Evolutionary conservation across 2,888 invertebrate genomes (phyloP), one percentile per base, ranked within the genome.

Genomic region (Tenthredo amoena): DNA sequence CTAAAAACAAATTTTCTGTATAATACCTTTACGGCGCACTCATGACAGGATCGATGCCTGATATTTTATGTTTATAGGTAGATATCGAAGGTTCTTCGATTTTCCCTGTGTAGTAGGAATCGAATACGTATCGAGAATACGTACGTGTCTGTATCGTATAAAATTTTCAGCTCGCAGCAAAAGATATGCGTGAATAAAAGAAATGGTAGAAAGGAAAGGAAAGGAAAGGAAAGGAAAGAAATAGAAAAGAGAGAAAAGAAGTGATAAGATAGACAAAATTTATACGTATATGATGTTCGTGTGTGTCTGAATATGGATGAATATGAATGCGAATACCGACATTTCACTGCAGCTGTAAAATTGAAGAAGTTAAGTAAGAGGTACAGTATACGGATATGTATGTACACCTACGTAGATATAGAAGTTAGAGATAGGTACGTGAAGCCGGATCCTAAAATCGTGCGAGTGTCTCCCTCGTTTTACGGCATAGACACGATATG

Each of bases 81-180:
- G 62, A 26, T 62, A 62, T 62, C 62, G 26, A 62, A 62, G 62
- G 12, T 12, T 62, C 62, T 62, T 26, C 26, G 26, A 26, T 62
- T 62, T 62, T 62, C 10, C 12, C 26, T 12, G 21, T 12, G 26
- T 12, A 62, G 15, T 47, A 47, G 12, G 47, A 47, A n/a, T n/a
- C 47, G 47, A 3, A 47, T 47, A 10, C 10, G 2, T 43, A 4
- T 47, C 12, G 43, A 43, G 12, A 0, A 47, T 15, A 15, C 12
- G 4, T 47, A 62, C 7, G 15, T 37, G 40, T 37, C 34, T 7
- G n/a, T 37, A 10, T 71, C 71, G 31, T 37, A 71, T 71, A 71
- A 71, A 71, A 71, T n/a, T 71, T 71, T 40, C 18, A 71, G 37
- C 71, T 71, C 34, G 71, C 71, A 71, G 34, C 71, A 62, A 62